Conservation (phyloP, 2,888 invertebrate species). For the Eristalinus sepulchralis region DNA sequence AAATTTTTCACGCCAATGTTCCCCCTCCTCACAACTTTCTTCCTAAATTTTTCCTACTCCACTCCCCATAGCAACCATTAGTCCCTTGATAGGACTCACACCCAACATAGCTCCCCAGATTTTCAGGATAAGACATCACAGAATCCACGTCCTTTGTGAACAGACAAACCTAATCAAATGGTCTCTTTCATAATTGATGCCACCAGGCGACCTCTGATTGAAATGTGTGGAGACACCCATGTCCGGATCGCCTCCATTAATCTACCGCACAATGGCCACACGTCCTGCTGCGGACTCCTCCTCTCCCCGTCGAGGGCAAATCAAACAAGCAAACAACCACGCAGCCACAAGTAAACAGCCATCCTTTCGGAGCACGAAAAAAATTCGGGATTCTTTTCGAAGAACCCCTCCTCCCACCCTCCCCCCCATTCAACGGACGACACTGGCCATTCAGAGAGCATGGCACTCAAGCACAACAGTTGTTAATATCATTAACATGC, state of each 20-base stretch:
- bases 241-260: background rate
- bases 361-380: background rate
- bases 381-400: background rate
- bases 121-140: background rate
- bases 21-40: too few relatives aligned
- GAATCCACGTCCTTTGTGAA: background rate
- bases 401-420: background rate
- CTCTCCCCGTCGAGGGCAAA: background rate
- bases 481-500: slow-evolving; percentile 38
- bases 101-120: background rate
- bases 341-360: background rate
- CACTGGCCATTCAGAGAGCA: background rate
- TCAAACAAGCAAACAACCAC: background rate
- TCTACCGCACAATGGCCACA: background rate
- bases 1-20: too few relatives aligned
- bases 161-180: background rate
- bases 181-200: background rate
- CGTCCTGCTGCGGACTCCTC: background rate
- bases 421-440: background rate
- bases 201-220: background rate
- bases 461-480: background rate
- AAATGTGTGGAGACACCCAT: background rate
- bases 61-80: background rate
- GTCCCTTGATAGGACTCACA: background rate
- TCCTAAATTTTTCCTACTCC: background rate